phyloP scores from a whole-genome alignment of 1,140 invertebrate species.

The Bacillus rossius region DNA sequence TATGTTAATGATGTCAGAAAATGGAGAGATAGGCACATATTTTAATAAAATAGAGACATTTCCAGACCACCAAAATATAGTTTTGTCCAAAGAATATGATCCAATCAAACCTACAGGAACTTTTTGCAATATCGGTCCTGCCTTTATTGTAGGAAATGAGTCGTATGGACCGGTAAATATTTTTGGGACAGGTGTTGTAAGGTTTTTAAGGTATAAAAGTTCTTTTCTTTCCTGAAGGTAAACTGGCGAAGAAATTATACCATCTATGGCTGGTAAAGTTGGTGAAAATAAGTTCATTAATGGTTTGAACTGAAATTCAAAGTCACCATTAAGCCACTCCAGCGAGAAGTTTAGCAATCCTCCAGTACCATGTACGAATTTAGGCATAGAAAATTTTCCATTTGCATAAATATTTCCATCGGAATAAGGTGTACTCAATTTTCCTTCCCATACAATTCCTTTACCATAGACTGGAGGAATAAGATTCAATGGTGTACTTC shows the following conservation, averaged over 20 bases:
- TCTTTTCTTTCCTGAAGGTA: not conserved
- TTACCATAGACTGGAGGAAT: not conserved
- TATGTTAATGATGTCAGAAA: no score
- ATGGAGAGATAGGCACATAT: no score
- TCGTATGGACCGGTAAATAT: not conserved
- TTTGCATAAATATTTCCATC: not conserved
- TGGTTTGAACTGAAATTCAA: not conserved
- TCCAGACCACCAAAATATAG: slow-evolving; percentile 1
- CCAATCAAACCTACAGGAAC: not conserved
- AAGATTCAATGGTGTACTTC: not conserved
- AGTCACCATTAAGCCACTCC: not conserved
- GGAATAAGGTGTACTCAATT: not conserved
- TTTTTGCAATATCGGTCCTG: not conserved
- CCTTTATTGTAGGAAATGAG: not conserved
- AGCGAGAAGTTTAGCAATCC: not conserved
- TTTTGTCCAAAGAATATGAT: not conserved
- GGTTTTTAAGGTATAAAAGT: not conserved
- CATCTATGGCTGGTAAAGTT: not conserved
- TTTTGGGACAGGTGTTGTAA: not conserved
- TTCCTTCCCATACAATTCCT: slow-evolving; percentile 1
- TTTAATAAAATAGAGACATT: not conserved
- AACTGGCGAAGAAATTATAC: not conserved
- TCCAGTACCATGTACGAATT: not conserved
- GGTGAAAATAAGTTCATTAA: not conserved
- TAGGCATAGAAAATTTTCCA: slow-evolving; percentile 1